A percentile compares a stretch with the other conserved stretches of the same genome.
Evolutionary conservation across 2,888 invertebrate species (phyloP).

Genomic region (Hypsopygia costalis): DNA sequence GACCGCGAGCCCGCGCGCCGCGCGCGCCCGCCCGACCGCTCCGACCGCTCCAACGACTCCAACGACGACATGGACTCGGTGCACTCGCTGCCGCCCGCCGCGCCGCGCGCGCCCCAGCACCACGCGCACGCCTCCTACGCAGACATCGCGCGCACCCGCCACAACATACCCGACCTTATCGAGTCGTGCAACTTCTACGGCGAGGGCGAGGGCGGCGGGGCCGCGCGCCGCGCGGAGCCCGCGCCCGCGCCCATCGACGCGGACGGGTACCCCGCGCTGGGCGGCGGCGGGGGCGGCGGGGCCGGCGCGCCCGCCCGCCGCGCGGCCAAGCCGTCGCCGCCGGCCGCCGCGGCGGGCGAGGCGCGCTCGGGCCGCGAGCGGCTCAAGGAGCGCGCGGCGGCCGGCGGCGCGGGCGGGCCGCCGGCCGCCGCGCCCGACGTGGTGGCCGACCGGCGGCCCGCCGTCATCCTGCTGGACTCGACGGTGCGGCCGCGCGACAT

Average conservation of each 20-base stretch:
- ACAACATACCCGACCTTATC: constrained; percentile 76
- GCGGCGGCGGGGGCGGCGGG: constrained; percentile 23
- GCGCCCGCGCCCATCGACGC: constrained; percentile 20
- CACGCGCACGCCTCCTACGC: constrained; percentile 86
- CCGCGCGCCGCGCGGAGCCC: constrained; percentile 17
- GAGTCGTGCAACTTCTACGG: constrained; percentile 75
- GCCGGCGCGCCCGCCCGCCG: constrained; percentile 20
- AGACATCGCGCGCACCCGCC: constrained; percentile 85
- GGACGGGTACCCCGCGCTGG: constrained; percentile 25
- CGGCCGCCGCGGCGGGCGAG: constrained; percentile 16
- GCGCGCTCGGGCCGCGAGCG: constrained; percentile 19
- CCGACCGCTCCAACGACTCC: constrained; percentile 90
- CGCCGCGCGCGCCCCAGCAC: constrained; percentile 83
- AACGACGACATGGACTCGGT: constrained; percentile 91
- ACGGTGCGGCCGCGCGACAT: constrained; percentile 71
- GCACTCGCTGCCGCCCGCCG: constrained; percentile 85
- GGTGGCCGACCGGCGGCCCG: constrained; percentile 79
- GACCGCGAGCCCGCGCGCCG: constrained; percentile 36
- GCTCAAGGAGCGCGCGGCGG: constrained; percentile 16
- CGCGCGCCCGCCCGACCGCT: constrained; percentile 77
- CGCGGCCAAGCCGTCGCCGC: constrained; percentile 15
- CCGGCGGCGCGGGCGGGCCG: constrained; percentile 23
- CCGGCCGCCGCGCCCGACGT: constrained; percentile 59
- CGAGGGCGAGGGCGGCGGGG: constrained; percentile 39
- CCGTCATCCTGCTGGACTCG: constrained; percentile 87